Base-by-base conservation (phyloP, 2,797 vertebrate genomes). In the Hapalemur alaotrensis region DNA sequence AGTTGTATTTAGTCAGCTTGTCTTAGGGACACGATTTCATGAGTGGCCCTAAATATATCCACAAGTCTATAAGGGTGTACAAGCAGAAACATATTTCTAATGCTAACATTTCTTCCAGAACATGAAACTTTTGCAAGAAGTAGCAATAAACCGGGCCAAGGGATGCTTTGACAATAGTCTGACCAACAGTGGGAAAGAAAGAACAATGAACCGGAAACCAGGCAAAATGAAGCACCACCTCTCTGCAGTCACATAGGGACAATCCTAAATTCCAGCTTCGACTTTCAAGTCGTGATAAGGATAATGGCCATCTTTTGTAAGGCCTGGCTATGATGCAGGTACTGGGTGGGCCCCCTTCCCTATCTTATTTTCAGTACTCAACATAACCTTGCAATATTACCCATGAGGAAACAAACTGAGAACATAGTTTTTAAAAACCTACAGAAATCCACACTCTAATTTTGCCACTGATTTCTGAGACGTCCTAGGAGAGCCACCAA, bases 341-440 rank as follows among this genome's bases (percentile, higher is more conserved):
- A n/a, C 46, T 9, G 7, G 32, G 1, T 5, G 20, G 35, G 54
- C 2, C 7, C 8, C 0, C 0, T 65, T 30, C 30, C 1, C 0
- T 4, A n/a, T n/a, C 14, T 70, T 32, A 50, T 23, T 43, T 41
- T 18, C 25, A 72, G 41, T 38, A 32, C 15, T 95, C 63, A 17
- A 41, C 30, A 4, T 30, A 82, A 41, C 22, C 35, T 18, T n/a
- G n/a, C 22, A 18, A 54, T 2, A 38, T 30, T 17, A 69, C 28
- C 1, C 3, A 10, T 18, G 15, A 70, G 17, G 43, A 67, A 83
- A 61, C 14, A 57, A 43, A 48, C 5, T n/a, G 63, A 76, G 32
- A 57, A 57, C 4, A 78, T 61, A 7, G 13, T 3, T 65, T 61
- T 78, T 59, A 12, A 93, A n/a, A 76, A 38, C 22, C 48, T 57